phyloP scores from a whole-genome alignment of 2,113 vertebrate genomes.

The Promerops cafer region DNA sequence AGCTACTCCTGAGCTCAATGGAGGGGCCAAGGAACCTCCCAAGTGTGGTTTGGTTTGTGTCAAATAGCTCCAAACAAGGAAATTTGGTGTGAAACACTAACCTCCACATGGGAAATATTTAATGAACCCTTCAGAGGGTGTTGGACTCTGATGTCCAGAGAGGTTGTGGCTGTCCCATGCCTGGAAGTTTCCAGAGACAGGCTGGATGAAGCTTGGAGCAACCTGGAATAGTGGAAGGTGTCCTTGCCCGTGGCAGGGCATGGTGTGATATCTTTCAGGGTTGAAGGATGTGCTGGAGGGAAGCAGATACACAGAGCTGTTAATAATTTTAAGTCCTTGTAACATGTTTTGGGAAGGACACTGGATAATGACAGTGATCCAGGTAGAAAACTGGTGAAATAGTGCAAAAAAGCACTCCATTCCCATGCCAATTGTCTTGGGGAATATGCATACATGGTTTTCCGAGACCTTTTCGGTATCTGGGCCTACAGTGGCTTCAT shows the following conservation, averaged over 20 bases:
- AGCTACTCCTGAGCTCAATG: background rate
- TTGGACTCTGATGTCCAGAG: background rate
- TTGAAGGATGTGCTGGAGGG: background rate
- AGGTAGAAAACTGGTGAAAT: background rate
- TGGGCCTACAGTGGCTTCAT: background rate
- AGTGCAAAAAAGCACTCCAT: background rate
- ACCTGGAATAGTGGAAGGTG: background rate
- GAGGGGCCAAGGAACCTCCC: background rate
- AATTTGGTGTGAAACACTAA: background rate
- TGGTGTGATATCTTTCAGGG: background rate
- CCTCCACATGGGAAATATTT: rapidly evolving
- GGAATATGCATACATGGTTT: background rate
- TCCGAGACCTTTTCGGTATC: background rate
- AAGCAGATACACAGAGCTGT: background rate
- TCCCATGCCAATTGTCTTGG: background rate
- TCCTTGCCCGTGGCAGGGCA: background rate
- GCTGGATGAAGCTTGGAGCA: background rate
- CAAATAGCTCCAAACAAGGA: background rate
- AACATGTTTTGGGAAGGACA: rapidly evolving
- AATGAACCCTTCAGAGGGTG: background rate
- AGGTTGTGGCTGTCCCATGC: background rate
- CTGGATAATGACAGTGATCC: too few relatives aligned
- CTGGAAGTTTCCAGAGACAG: background rate
- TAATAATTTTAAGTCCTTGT: background rate
- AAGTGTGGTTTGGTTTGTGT: background rate